A percentile compares a stretch with the other conserved stretches of the same genome.
Conservation (phyloP, 2,797 vertebrate genomes). For the Pseudocheirus occidentalis region DNA sequence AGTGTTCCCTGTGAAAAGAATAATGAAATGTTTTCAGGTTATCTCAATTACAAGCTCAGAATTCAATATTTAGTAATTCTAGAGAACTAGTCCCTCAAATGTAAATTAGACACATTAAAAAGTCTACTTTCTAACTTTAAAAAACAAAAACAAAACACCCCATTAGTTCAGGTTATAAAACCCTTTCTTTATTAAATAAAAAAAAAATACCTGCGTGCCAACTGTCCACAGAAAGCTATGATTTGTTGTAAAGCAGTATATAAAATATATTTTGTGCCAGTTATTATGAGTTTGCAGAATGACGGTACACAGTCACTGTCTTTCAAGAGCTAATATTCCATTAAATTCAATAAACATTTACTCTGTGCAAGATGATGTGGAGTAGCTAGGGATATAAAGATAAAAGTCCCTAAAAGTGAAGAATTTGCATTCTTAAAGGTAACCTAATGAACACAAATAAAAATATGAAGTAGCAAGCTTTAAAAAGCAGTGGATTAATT, state of each 20-base stretch:
- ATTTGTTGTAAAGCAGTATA: neutral
- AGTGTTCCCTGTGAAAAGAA: constrained; percentile 90
- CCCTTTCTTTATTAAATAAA: neutral
- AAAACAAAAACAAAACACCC: constrained; percentile 7
- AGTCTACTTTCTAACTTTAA: neutral
- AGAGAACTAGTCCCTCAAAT: constrained; percentile 4
- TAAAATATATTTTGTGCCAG: neutral
- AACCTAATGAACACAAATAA: neutral
- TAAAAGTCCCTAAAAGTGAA: neutral
- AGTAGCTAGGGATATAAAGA: neutral
- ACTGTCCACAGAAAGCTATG: neutral
- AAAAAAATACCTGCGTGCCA: neutral
- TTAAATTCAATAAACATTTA: constrained; percentile 16
- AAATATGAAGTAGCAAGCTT: neutral
- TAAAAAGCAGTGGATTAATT: neutral
- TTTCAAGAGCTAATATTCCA: neutral
- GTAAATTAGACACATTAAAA: neutral
- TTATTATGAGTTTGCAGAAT: constrained; percentile 35
- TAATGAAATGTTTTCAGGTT: constrained; percentile 41
- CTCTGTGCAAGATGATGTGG: neutral
- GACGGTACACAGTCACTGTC: neutral
- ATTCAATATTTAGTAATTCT: constrained; percentile 22
- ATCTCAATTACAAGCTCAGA: constrained; percentile 45
- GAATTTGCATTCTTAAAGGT: neutral
- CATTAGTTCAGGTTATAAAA: neutral